Conservation (phyloP, 1,140 invertebrate genomes). For the Schlechtendalia chinensis region DNA sequence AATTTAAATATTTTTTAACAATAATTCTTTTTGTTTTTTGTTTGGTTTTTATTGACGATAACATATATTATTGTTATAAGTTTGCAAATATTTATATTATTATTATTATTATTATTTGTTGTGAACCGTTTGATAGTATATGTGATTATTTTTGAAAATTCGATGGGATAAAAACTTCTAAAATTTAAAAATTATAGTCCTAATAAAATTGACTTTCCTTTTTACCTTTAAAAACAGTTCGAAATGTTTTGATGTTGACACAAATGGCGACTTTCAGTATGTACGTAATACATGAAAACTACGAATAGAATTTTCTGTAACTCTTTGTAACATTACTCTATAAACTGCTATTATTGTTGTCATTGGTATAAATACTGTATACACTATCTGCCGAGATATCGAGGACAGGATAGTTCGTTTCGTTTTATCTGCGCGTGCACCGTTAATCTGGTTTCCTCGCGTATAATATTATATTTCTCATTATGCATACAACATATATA, state of each 20-base stretch:
- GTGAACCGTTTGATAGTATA: no score
- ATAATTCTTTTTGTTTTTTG: slow-evolving; percentile 33
- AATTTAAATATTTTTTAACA: slow-evolving; percentile 28
- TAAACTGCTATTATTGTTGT: neutral
- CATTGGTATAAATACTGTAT: neutral
- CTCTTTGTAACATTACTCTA: no score
- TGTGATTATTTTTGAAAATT: no score
- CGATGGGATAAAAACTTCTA: no score
- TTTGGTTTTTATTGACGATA: slow-evolving; percentile 10
- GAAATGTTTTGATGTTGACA: no score
- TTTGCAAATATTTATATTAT: slow-evolving; percentile 24
- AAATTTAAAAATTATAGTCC: no score
- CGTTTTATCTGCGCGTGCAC: slow-evolving; percentile 22
- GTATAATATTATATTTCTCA: slow-evolving; percentile 2
- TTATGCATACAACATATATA: slow-evolving; percentile 38
- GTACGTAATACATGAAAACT: neutral
- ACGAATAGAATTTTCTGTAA: neutral
- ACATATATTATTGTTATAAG: slow-evolving; percentile 17
- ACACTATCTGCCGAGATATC: neutral
- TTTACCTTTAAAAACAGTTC: no score
- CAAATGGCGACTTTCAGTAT: no score
- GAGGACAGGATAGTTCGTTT: neutral
- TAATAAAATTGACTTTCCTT: no score
- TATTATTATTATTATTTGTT: no score
- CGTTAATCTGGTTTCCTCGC: slow-evolving; percentile 42